phyloP scores from a whole-genome alignment of 2,888 invertebrate species.

The Hydropsyche betteni region DNA sequence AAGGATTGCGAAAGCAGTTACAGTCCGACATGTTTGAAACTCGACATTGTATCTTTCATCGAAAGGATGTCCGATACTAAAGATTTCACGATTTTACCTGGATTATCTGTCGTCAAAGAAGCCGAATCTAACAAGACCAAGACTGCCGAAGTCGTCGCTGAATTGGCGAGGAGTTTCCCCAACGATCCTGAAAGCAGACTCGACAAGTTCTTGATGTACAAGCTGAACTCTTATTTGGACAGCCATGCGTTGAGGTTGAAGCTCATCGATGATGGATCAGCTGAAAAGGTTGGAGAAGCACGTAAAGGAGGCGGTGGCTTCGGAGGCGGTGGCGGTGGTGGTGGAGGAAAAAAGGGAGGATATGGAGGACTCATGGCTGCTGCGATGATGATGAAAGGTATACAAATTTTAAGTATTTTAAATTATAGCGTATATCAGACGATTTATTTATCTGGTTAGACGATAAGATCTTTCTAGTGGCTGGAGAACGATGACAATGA shows the following conservation, averaged over 20 bases:
- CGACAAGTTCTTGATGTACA: slow-evolving; percentile 78
- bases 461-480: slow-evolving; percentile 18
- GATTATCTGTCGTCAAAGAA: slow-evolving; percentile 78
- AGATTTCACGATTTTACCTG: slow-evolving; percentile 75
- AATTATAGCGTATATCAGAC: too few relatives aligned
- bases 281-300: slow-evolving; percentile 62
- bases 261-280: slow-evolving; percentile 71
- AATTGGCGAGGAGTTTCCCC: slow-evolving; percentile 78
- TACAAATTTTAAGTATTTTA: slow-evolving; percentile 1
- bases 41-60: slow-evolving; percentile 79
- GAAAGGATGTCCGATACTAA: slow-evolving; percentile 77
- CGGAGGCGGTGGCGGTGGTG: slow-evolving; percentile 58
- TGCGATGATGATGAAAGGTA: slow-evolving; percentile 71
- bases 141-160: slow-evolving; percentile 74
- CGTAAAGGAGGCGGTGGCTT: slow-evolving; percentile 66
- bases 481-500: slow-evolving; percentile 25
- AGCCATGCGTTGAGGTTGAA: slow-evolving; percentile 78
- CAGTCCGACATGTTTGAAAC: slow-evolving; percentile 79
- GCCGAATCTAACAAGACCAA: slow-evolving; percentile 67
- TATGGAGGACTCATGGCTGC: slow-evolving; percentile 63
- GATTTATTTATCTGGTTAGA: too few relatives aligned
- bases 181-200: slow-evolving; percentile 79
- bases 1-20: slow-evolving; percentile 68
- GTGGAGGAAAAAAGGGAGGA: slow-evolving; percentile 66
- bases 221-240: slow-evolving; percentile 75